Evolutionary conservation across 2,888 invertebrate genomes (phyloP), one percentile per base, ranked within the genome.

Genomic region (Eupsilia transversa): DNA sequence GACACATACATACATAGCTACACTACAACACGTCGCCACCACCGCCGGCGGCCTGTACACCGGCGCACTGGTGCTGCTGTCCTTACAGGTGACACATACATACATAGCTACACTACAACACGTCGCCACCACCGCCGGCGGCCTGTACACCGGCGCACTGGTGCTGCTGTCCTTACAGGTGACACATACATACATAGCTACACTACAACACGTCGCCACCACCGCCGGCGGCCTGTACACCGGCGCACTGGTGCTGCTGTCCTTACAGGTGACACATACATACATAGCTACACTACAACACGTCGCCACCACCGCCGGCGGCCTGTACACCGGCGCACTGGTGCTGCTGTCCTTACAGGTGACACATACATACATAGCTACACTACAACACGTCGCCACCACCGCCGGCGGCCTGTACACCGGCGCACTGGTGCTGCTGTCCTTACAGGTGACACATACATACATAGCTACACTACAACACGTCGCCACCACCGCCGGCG

Each of bases 51-150:
- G 38, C 38, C 38, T 38, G 38, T 38, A 38, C 38, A 38, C 38
- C 38, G 38, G 38, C 38, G 38, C 38, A n/a, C n/a, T n/a, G n/a
- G n/a, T n/a, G n/a, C n/a, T n/a, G n/a, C n/a, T n/a, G 38, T 38
- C 38, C 38, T 38, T 38, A 38, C 38, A 38, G 41, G 41, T 41
- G 41, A 41, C 41, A 41, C 41, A 35, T 35, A 35, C 35, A 35
- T 35, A 35, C n/a, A n/a, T n/a, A n/a, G n/a, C n/a, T n/a, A n/a
- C n/a, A n/a, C n/a, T n/a, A n/a, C n/a, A n/a, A n/a, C n/a, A n/a
- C 14, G 99, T 99, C 5, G 97, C 97, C 90, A 98, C 98, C 54
- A 98, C 99, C 27, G 97, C 98, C 89, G 98, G 98, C 68, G 99
- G 99, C 2, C 96, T 99, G 66, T 98, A 98, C 90, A 98, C 99